Percentiles rank a stretch among this genome's conserved stretches.
phyloP scores from a whole-genome alignment of 2,797 vertebrate species.

The Falco naumanni region DNA sequence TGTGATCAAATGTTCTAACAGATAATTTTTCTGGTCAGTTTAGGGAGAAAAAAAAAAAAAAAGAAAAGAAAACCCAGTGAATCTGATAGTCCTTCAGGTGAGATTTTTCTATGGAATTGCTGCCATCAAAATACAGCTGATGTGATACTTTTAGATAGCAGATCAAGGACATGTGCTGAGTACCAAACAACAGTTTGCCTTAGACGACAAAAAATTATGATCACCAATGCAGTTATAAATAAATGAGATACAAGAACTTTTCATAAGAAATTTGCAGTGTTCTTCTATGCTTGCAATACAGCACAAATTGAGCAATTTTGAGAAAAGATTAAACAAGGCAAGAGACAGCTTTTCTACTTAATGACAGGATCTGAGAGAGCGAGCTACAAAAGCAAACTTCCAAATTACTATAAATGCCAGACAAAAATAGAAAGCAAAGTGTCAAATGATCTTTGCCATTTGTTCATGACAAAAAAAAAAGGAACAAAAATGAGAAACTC shows the following conservation, averaged over 20 bases:
- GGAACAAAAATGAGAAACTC: neutral
- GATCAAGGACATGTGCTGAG: neutral
- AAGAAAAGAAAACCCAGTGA: neutral
- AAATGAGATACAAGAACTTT: neutral
- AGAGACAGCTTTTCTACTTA: constrained; percentile 4
- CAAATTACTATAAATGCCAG: constrained; percentile 23
- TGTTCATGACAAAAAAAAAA: neutral
- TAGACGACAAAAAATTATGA: constrained; percentile 27
- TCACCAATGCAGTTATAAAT: neutral
- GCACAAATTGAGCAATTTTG: neutral
- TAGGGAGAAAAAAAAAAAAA: neutral
- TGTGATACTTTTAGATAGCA: neutral
- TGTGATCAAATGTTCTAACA: neutral
- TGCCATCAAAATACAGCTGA: constrained; percentile 40
- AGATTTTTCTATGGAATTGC: neutral
- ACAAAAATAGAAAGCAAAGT: constrained; percentile 27
- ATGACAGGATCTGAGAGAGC: neutral
- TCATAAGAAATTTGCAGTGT: neutral
- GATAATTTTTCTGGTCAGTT: neutral
- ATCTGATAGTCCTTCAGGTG: neutral
- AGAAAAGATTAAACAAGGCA: constrained; percentile 1
- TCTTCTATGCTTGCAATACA: neutral
- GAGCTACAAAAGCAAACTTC: constrained; percentile 12
- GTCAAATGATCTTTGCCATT: constrained; percentile 16
- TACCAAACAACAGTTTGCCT: neutral